These are phyloP conservation scores for Agrochola macilenta DNA, from an alignment of 2,888 invertebrate species.

Conservation along the genomic window DNA sequence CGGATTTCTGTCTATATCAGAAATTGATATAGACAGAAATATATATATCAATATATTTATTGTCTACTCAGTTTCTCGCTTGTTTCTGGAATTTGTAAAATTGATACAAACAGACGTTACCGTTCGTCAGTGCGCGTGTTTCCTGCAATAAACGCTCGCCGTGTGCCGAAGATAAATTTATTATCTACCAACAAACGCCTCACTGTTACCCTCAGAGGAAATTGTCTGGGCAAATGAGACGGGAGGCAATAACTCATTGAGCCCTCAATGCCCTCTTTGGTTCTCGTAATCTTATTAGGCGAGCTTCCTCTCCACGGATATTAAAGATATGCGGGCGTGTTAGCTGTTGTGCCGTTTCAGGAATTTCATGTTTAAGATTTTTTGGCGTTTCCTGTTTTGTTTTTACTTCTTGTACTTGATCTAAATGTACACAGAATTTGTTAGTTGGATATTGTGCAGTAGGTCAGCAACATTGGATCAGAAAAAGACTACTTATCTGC, in stretches of 20 bases:
- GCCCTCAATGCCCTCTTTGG: slow-evolving; percentile 81
- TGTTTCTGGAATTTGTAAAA: slow-evolving; percentile 47
- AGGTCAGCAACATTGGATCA: neutral
- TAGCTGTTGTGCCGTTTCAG: slow-evolving; percentile 60
- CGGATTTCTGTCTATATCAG: neutral
- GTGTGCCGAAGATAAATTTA: slow-evolving; percentile 81
- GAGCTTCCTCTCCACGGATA: slow-evolving; percentile 74
- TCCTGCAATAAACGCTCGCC: slow-evolving; percentile 63
- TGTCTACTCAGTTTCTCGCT: neutral
- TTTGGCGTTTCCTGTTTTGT: slow-evolving; percentile 54
- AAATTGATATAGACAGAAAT: no score
- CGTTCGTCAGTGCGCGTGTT: slow-evolving; percentile 59
- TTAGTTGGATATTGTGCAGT: neutral
- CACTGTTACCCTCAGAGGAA: slow-evolving; percentile 85
- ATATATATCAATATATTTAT: no score
- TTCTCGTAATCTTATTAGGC: slow-evolving; percentile 79
- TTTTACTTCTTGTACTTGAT: slow-evolving; percentile 7
- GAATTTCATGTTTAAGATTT: slow-evolving; percentile 51
- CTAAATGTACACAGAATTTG: neutral
- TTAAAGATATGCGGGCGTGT: slow-evolving; percentile 69
- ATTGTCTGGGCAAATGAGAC: slow-evolving; percentile 87
- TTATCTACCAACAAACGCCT: slow-evolving; percentile 80
- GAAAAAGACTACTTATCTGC: neutral
- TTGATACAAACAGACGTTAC: slow-evolving; percentile 57
- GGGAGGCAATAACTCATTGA: slow-evolving; percentile 83